phyloP scores from a whole-genome alignment of 2,797 vertebrate species.

The Chelidonichthys spinosus region DNA sequence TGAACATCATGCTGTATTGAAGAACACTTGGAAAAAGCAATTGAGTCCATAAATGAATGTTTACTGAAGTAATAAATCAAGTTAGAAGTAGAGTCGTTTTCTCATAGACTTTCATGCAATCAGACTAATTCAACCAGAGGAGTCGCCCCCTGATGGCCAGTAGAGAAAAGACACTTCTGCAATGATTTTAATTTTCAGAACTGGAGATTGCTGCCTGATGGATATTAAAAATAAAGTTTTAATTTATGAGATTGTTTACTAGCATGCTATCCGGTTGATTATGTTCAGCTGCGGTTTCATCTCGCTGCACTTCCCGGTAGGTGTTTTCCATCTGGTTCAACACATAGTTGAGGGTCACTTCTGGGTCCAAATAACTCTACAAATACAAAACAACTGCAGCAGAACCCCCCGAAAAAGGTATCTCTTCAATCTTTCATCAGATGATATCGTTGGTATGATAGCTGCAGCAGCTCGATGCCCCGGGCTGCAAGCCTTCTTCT shows the following conservation, averaged over 20 bases:
- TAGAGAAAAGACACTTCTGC: too few species aligned
- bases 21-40: too few species aligned
- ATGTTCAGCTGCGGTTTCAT: background rate
- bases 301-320: background rate
- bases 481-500: constrained; percentile 19
- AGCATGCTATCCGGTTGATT: too few species aligned
- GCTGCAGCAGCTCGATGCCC: constrained; percentile 1
- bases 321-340: constrained; percentile 3
- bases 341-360: background rate
- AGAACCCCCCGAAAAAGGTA: constrained; percentile 7
- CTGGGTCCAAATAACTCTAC: background rate
- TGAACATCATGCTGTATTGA: too few species aligned
- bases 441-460: constrained; percentile 41
- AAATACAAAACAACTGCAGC: constrained; percentile 4
- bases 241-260: background rate
- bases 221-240: background rate
- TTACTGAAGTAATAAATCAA: too few species aligned
- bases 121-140: too few species aligned
- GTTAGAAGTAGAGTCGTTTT: too few species aligned
- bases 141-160: too few species aligned
- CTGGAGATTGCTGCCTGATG: too few species aligned
- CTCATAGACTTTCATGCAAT: too few species aligned
- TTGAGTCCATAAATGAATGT: too few species aligned
- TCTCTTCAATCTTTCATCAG: constrained; percentile 22
- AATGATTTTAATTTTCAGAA: too few species aligned